Percentiles rank a stretch among this genome's conserved stretches.
Evolutionary conservation across 1,140 invertebrate species (phyloP).

Genomic region (Sitophilus oryzae): DNA sequence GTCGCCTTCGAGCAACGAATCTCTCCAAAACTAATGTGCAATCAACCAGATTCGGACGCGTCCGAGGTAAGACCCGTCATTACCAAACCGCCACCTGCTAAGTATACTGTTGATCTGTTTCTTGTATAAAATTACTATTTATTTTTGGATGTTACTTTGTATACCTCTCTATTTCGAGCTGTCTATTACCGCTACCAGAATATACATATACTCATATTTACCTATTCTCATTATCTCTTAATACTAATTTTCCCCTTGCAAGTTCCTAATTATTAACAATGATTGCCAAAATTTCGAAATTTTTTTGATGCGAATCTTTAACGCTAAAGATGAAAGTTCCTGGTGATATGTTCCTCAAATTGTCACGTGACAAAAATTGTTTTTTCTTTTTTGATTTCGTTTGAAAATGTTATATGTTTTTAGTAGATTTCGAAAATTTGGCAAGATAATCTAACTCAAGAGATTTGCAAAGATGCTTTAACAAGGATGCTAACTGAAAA

Average conservation of each 20-base stretch:
- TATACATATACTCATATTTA: not conserved
- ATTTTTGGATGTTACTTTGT: not conserved
- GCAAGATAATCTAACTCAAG: too few species aligned
- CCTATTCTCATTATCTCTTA: not conserved
- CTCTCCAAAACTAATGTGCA: not conserved
- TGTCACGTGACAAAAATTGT: too few species aligned
- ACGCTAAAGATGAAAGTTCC: not conserved
- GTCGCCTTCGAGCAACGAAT: too few species aligned
- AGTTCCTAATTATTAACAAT: too few species aligned
- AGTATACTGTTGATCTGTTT: slow-evolving; percentile 6
- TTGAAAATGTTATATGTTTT: too few species aligned
- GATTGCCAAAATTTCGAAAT: not conserved
- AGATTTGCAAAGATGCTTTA: too few species aligned
- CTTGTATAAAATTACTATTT: not conserved
- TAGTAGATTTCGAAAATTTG: too few species aligned
- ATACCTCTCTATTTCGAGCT: not conserved
- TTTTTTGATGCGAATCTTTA: not conserved
- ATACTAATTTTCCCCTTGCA: too few species aligned
- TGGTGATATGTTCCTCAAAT: not conserved
- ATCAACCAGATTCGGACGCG: not conserved
- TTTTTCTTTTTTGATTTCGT: too few species aligned
- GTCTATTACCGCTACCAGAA: not conserved
- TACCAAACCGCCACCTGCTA: not conserved
- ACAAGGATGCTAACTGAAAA: too few species aligned
- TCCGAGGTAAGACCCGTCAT: not conserved